Base-by-base conservation (phyloP, 2,797 vertebrate genomes). In the Valencia hispanica region DNA sequence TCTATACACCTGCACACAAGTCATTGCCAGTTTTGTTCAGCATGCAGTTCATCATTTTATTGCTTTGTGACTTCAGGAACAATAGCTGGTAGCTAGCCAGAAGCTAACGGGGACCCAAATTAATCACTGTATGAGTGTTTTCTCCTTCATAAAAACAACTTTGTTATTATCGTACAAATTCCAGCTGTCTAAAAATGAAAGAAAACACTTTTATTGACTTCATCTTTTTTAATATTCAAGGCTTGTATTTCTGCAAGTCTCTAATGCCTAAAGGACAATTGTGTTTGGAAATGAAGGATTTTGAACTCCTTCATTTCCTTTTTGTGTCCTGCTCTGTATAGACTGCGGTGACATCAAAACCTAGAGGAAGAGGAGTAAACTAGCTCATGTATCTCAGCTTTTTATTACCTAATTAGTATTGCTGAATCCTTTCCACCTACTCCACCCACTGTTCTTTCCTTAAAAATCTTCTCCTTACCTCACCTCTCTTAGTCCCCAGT, bases 41-140 rank as follows among this genome's bases (percentile, higher is more conserved):
- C 66, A 45, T 51, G 63, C 20, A 50, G 70, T 80, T 84, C 59
- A 84, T 79, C 66, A 48, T 41, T 77, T 81, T 77, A 84, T 80
- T 70, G 45, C 70, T 74, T 57, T 73, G 79, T 65, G 80, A 80
- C 79, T 89, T 45, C 57, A 75, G 80, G 50, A 84, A 79, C 68
- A 84, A 83, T 61, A 53, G 74, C 75, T 84, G 70, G 48, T 82
- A 68, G 77, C 72, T 72, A 36, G 74, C 74, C 79, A 86, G 69
- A n/a, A 83, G 84, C 83, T 84, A 81, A 85, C 74, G 22, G 72
- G 79, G 48, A 84, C 86, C 84, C n/a, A 88, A 77, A 87, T 85
- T 73, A 81, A 89, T 77, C 81, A 86, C 57, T 75, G 53, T 79
- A 72, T 77, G 73, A 82, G 50, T 69, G 32, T 81, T 87, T 83